phyloP scores from a whole-genome alignment of 2,888 invertebrate species.

The Lepidonotus clava region DNA sequence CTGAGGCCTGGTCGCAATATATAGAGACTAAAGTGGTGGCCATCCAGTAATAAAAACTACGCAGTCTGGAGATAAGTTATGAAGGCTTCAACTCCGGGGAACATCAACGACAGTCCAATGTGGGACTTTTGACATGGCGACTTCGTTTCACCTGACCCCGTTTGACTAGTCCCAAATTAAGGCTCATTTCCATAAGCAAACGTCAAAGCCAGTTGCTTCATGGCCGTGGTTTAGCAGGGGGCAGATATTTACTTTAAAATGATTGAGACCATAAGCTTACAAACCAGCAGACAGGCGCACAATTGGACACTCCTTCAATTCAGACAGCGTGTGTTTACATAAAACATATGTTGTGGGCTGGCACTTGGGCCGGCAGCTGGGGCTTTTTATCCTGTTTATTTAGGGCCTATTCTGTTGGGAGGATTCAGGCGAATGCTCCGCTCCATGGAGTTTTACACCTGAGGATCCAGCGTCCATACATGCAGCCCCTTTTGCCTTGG shows the following conservation, averaged over 20 bases:
- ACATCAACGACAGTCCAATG: background rate
- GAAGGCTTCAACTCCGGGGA: background rate
- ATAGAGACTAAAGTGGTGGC: no score
- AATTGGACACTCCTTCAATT: background rate
- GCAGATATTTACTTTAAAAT: conserved; percentile 16
- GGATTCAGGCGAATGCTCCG: background rate
- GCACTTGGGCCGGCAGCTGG: background rate
- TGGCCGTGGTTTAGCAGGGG: background rate
- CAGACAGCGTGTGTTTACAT: conserved; percentile 24
- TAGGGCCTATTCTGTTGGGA: conserved; percentile 3
- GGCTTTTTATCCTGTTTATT: conserved; percentile 18
- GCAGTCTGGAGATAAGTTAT: background rate
- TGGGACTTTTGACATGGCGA: background rate
- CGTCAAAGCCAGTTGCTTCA: background rate
- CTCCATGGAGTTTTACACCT: background rate
- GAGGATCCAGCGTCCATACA: conserved; percentile 19
- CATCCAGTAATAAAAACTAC: no score
- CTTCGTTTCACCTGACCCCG: background rate
- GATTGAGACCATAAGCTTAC: background rate
- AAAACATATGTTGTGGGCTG: conserved; percentile 14
- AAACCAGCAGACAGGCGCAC: background rate
- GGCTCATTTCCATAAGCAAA: background rate
- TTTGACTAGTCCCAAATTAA: conserved; percentile 20
- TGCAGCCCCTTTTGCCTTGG: background rate
- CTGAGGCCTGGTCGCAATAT: no score